Evolutionary conservation across 1,140 invertebrate species (phyloP), one percentile per base, ranked within the genome.

Genomic region (Globodera rostochiensis): DNA sequence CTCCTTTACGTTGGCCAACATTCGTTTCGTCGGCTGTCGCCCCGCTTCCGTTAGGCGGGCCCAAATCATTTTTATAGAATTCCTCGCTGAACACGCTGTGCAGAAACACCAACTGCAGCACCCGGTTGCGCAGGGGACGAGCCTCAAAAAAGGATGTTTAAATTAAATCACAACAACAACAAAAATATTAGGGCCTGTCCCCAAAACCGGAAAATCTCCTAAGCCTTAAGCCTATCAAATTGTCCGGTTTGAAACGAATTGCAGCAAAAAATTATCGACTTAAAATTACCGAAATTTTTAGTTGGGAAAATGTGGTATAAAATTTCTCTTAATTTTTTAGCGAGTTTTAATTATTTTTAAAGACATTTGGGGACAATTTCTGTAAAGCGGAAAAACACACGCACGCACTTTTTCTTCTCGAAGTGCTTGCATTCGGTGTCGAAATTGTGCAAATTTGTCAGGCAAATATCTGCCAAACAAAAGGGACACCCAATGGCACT

Each of bases 371-470:
- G 36, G 36, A 3, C 36, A 36, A 36, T 36, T 36, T 36, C 36
- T 36, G 36, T 36, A 2, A 3, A 36, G 3, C 36, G 2, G 3
- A 36, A 36, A 36, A 36, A 36, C 36, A 36, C 2, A 36, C 36
- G 25, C 25, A 25, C 25, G 50, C 46, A 47, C n/a, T 49, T 19
- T 25, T 49, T 60, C 46, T 15, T 25, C 60, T 73, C 57, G 64
- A 73, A 60, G n/a, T 73, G 11, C 25, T 4, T 9, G 64, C 47
- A 77, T 53, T 19, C n/a, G 64, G 2, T 19, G 47, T 9, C 71
- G 66, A 50, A 80, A 80, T 4, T 70, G 67, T 46, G 45, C n/a
- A 80, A 57, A 80, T 15, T 80, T 49, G 46, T 21, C 47, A 21
- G 71, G n/a, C 19, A 64, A 53, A 74, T 71, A 21, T n/a, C 70